These are phyloP conservation scores for Neelides sp. DNA, from an alignment of 1,140 invertebrate genomes.

Conservation along the genomic window DNA sequence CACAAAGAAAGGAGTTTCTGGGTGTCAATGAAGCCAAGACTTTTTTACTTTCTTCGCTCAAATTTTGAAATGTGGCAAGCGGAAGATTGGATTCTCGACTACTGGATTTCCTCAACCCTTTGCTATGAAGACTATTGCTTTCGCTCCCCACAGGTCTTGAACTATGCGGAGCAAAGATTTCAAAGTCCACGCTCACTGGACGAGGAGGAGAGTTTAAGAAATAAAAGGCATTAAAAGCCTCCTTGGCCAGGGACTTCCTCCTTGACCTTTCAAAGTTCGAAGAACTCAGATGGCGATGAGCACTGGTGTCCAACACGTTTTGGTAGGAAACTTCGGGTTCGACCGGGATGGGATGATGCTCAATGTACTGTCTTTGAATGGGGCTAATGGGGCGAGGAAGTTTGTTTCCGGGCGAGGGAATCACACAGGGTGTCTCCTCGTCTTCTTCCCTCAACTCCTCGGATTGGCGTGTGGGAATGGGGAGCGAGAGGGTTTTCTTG, in stretches of 20 bases:
- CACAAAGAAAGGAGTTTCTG: conserved; percentile 1
- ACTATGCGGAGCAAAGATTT: conserved; percentile 1
- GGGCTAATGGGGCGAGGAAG: not conserved
- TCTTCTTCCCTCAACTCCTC: conserved; percentile 12
- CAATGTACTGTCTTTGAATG: too few relatives aligned
- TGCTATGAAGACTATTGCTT: not conserved
- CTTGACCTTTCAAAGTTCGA: conserved; percentile 9
- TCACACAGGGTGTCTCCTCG: not conserved
- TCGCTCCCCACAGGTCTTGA: too few relatives aligned
- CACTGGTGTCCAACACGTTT: conserved; percentile 5
- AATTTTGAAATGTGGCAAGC: not conserved
- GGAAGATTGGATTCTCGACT: not conserved
- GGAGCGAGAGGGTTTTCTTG: too few relatives aligned
- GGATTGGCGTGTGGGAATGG: too few relatives aligned
- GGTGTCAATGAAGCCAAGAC: conserved; percentile 1
- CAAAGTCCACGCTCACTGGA: conserved; percentile 20
- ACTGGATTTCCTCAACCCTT: not conserved
- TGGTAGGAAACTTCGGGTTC: conserved; percentile 7
- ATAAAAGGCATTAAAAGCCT: conserved; percentile 24
- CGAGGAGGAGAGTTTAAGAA: conserved; percentile 24
- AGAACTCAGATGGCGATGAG: too few relatives aligned
- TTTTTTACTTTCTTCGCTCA: not conserved
- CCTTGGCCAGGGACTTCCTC: conserved; percentile 24
- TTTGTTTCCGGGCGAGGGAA: not conserved
- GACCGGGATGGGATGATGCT: not conserved